Conservation (phyloP, 2,888 invertebrate genomes). For the Odontothrips loti region DNA sequence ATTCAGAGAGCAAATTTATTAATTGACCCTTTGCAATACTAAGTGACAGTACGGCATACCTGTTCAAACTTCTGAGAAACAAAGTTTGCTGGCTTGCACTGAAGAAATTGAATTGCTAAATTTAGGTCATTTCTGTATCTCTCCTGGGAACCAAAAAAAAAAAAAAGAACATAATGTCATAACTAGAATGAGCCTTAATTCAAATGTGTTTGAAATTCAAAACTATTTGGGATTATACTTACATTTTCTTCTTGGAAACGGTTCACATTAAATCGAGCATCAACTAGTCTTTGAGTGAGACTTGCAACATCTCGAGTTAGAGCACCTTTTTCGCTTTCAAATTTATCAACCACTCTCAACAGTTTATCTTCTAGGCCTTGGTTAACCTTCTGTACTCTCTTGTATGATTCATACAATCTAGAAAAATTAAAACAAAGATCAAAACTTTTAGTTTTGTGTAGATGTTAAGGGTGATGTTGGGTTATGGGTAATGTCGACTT, state of each 20-base stretch:
- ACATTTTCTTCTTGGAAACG: conserved; percentile 84
- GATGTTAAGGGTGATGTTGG: too few relatives aligned
- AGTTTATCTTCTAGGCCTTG: conserved; percentile 92
- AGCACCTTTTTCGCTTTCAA: conserved; percentile 82
- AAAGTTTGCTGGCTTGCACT: conserved; percentile 93
- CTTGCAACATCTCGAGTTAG: conserved; percentile 83
- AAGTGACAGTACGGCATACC: conserved; percentile 54
- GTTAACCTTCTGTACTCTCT: conserved; percentile 88
- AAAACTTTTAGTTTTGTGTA: background rate
- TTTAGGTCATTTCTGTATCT: conserved; percentile 91
- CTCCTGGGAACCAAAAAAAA: conserved; percentile 61
- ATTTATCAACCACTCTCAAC: conserved; percentile 84
- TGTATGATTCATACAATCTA: conserved; percentile 88
- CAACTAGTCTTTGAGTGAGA: conserved; percentile 74
- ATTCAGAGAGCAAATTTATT: background rate
- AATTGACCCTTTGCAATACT: background rate
- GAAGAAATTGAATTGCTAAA: conserved; percentile 86
- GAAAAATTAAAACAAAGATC: conserved; percentile 39
- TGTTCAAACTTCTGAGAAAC: conserved; percentile 85
- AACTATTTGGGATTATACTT: conserved; percentile 44
- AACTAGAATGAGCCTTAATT: conserved; percentile 28
- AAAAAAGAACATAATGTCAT: conserved; percentile 30
- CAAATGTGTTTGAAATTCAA: background rate
- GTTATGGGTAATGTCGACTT: too few relatives aligned
- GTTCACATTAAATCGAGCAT: conserved; percentile 78